Conservation (phyloP, 2,888 invertebrate species). For the Xestia sexstrigata region DNA sequence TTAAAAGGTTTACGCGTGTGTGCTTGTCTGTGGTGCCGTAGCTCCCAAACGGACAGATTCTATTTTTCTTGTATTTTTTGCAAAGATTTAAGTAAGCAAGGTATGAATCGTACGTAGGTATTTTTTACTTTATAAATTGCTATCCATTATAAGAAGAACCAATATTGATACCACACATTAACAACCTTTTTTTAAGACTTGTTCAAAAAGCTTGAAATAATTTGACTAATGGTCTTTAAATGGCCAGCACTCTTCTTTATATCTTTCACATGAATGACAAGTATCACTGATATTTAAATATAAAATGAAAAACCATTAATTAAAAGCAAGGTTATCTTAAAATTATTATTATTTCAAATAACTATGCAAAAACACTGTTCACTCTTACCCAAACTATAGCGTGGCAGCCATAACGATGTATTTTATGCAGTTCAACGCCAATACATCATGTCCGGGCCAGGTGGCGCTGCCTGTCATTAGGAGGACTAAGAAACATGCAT, state of each 20-base stretch:
- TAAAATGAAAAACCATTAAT: too few species aligned
- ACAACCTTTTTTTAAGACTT: background rate
- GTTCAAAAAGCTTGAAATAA: background rate
- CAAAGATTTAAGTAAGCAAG: too few species aligned
- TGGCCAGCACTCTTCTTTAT: too few species aligned
- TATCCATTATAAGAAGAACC: background rate
- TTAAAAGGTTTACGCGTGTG: background rate
- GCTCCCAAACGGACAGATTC: background rate
- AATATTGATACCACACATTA: background rate
- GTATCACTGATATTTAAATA: too few species aligned
- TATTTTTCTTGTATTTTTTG: background rate
- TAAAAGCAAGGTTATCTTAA: too few species aligned
- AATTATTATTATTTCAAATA: too few species aligned
- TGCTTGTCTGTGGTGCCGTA: background rate
- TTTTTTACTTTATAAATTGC: background rate
- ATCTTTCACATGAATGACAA: too few species aligned
- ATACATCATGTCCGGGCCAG: conserved; percentile 47
- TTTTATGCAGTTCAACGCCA: conserved; percentile 40
- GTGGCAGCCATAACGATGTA: conserved; percentile 29
- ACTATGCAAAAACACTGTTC: background rate
- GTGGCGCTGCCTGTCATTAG: conserved; percentile 31
- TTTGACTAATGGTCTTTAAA: background rate
- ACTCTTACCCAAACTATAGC: background rate
- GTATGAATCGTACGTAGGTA: background rate
- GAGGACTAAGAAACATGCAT: conserved; percentile 24